Base-by-base conservation (phyloP, 2,113 vertebrate genomes). In the Brevimyrus niger region DNA sequence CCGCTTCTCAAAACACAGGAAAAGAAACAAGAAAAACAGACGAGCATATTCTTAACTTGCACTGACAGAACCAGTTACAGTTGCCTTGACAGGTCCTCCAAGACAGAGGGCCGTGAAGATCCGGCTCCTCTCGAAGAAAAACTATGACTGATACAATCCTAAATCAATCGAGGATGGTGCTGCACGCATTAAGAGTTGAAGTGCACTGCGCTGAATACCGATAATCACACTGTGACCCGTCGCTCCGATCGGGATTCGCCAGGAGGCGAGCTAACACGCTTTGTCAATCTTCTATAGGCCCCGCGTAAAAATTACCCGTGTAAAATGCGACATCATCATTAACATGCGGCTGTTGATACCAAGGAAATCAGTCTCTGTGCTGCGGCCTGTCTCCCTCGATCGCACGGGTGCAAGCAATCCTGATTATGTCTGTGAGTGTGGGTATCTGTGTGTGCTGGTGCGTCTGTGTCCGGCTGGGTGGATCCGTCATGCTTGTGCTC, bases 1-100 rank as follows among this genome's bases (percentile, higher is more conserved):
- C 94, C 92, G 93, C 93, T 93, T 90, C 94, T 95, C 94, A 95
- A 80, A 80, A 80, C 73, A 47, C 82, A 82, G n/a, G 76, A 44
- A 44, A 82, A 82, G 38, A 44, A 44, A 44, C 35, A 44, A 82
- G 91, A 91, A 90, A 83, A 80, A 89, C 69, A 86, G 73, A 90
- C 88, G 94, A 95, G 96, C 95, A 94, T 94, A 92, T 91, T 90
- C 87, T 88, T 90, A 94, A 91, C 89, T 94, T 93, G 94, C 93
- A 92, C 91, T 91, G 85, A 91, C 89, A n/a, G 90, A 91, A 93
- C 92, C 84, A 69, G 90, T 88, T 89, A 89, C 65, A 55, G 90
- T 91, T 80, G 46, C 82, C 35, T 90, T 91, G 90, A 87, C 19
- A 86, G 42, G 46, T 48, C 42, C 46, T 91, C 94, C 90, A 27